These are phyloP conservation scores for Habropoda laboriosa DNA, from an alignment of 1,140 invertebrate genomes.

Conservation along the genomic window DNA sequence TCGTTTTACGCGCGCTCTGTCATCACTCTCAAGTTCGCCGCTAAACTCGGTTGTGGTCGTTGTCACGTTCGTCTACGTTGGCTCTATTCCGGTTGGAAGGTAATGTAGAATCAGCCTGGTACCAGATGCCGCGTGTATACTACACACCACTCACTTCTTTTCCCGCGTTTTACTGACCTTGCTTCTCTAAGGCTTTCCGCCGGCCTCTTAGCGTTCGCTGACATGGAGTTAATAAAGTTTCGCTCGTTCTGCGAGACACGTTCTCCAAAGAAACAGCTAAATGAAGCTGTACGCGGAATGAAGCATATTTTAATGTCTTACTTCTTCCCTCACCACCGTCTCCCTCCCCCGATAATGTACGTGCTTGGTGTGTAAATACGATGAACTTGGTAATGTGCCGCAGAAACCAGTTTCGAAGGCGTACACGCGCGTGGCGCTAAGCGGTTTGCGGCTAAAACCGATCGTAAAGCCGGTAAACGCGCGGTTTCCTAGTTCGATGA, in stretches of 20 bases:
- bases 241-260: constrained; percentile 54
- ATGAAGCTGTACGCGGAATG: constrained; percentile 68
- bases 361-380: constrained; percentile 66
- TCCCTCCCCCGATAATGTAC: constrained; percentile 59
- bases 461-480: constrained; percentile 3
- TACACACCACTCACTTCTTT: constrained; percentile 51
- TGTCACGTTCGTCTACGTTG: constrained; percentile 26
- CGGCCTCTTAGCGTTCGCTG: constrained; percentile 40
- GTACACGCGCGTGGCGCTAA: constrained; percentile 40
- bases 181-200: constrained; percentile 41
- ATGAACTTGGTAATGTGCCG: constrained; percentile 61
- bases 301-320: constrained; percentile 71
- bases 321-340: constrained; percentile 3
- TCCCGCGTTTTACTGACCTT: constrained; percentile 43
- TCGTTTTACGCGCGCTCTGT: background rate
- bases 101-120: background rate
- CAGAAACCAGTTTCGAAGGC: constrained; percentile 58
- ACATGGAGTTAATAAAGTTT: constrained; percentile 66
- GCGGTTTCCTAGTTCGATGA: background rate
- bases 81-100: background rate
- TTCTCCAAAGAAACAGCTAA: constrained; percentile 60
- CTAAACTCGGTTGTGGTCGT: background rate
- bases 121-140: constrained; percentile 53
- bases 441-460: background rate
- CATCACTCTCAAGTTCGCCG: background rate